A percentile compares a stretch with the other conserved stretches of the same genome.
Evolutionary conservation across 2,888 invertebrate genomes (phyloP).

Genomic region (Pandemis corylana): DNA sequence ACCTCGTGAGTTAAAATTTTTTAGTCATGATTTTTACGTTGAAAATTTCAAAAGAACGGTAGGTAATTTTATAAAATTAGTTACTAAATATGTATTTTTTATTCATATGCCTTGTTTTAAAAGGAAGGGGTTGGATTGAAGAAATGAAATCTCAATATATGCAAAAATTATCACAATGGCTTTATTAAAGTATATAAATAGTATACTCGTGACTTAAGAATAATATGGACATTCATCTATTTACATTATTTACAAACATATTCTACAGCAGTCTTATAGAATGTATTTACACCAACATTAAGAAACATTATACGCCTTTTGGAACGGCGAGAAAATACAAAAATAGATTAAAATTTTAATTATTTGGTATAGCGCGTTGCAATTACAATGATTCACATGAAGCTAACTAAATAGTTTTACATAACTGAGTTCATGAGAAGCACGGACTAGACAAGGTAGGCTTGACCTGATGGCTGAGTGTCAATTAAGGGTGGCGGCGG

Average conservation of each 20-base stretch:
- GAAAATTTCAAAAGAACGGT: no score
- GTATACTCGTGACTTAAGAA: conserved; percentile 80
- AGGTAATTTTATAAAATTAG: neutral
- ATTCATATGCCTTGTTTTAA: neutral
- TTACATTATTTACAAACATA: conserved; percentile 79
- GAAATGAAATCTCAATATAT: conserved; percentile 65
- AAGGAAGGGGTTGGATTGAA: conserved; percentile 43
- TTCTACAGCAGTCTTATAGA: conserved; percentile 85
- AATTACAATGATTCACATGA: conserved; percentile 77
- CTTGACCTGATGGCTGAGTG: conserved; percentile 78
- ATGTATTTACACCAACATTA: conserved; percentile 81
- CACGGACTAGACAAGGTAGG: conserved; percentile 81
- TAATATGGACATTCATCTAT: conserved; percentile 79
- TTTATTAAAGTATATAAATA: conserved; percentile 86
- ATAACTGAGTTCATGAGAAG: conserved; percentile 61
- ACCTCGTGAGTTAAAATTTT: neutral
- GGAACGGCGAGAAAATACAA: conserved; percentile 80
- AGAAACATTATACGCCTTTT: conserved; percentile 70
- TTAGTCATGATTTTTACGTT: no score
- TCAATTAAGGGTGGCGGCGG: conserved; percentile 77
- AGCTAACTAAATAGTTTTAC: conserved; percentile 75
- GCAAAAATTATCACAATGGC: conserved; percentile 85
- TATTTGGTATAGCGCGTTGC: conserved; percentile 84
- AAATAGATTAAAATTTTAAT: conserved; percentile 81
- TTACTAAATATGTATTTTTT: neutral